These are phyloP conservation scores for Willisornis vidua DNA, from an alignment of 2,113 vertebrate genomes.

Conservation along the genomic window DNA sequence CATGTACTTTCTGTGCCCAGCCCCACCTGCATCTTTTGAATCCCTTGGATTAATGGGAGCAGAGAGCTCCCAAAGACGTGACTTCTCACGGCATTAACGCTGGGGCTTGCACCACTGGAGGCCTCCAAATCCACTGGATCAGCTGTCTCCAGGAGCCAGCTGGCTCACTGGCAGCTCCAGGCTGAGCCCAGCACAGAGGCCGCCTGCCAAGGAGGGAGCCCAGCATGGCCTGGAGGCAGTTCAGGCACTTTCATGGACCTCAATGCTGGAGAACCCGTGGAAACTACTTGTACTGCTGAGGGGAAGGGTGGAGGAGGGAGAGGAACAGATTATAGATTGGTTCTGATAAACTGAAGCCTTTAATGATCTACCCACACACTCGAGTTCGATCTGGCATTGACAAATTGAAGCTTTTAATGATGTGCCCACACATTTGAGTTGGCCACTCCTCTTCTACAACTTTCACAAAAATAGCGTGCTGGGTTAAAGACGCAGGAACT, in stretches of 20 bases:
- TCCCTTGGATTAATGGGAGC: background rate
- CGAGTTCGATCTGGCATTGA: slow-evolving; percentile 65
- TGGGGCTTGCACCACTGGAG: background rate
- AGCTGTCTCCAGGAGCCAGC: background rate
- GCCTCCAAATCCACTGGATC: background rate
- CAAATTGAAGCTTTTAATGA: slow-evolving; percentile 67
- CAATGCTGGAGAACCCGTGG: background rate
- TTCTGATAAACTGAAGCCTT: slow-evolving; percentile 60
- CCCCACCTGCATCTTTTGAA: slow-evolving; percentile 3
- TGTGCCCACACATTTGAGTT: slow-evolving; percentile 43
- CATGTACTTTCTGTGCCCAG: background rate
- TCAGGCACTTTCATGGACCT: background rate
- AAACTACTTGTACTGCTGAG: background rate
- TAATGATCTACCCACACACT: slow-evolving; percentile 67
- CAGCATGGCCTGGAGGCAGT: background rate
- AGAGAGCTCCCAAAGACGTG: background rate
- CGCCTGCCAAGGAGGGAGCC: background rate
- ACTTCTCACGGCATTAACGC: background rate
- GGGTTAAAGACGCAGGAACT: background rate
- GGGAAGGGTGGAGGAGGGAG: slow-evolving; percentile 22
- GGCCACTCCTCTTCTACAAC: slow-evolving; percentile 55
- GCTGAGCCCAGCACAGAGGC: background rate
- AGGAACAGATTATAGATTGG: slow-evolving; percentile 21
- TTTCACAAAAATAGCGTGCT: slow-evolving; percentile 39
- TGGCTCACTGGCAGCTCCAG: background rate